A percentile compares a stretch with the other conserved stretches of the same genome.
Conservation (phyloP, 1,140 invertebrate species). For the Temnothorax nylanderi region DNA sequence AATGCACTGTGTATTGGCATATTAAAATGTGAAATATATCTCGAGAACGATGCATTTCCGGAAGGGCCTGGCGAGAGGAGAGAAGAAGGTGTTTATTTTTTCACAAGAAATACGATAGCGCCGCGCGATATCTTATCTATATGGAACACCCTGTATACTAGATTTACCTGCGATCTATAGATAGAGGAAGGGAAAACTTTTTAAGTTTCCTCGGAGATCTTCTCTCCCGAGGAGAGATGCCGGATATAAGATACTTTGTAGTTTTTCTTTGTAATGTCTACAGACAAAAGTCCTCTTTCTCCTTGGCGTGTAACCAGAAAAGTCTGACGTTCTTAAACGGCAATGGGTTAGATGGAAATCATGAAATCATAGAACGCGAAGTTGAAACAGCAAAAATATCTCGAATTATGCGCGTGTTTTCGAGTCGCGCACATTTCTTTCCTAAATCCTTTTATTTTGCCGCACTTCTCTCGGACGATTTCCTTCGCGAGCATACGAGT, state of each 20-base stretch:
- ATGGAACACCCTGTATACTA: not conserved
- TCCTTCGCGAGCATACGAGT: constrained; percentile 21
- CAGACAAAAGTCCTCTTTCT: not conserved
- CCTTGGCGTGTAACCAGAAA: constrained; percentile 28
- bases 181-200: constrained; percentile 10
- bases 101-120: not conserved
- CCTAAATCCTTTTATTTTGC: constrained; percentile 23
- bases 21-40: not conserved
- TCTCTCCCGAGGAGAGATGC: not conserved
- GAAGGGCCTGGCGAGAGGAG: not conserved
- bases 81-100: not conserved
- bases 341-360: constrained; percentile 45
- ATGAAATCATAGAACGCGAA: constrained; percentile 25
- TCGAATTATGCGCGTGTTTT: constrained; percentile 49
- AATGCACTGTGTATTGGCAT: not conserved
- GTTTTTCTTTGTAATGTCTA: constrained; percentile 43
- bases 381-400: constrained; percentile 43
- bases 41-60: not conserved
- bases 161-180: constrained; percentile 29
- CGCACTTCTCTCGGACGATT: constrained; percentile 24
- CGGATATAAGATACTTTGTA: constrained; percentile 50
- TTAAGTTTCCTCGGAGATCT: constrained; percentile 33
- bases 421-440: constrained; percentile 17
- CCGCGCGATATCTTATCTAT: not conserved
- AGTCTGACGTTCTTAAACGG: constrained; percentile 33